Base-by-base conservation (phyloP, 2,797 vertebrate species). In the Cyclura pinguis region DNA sequence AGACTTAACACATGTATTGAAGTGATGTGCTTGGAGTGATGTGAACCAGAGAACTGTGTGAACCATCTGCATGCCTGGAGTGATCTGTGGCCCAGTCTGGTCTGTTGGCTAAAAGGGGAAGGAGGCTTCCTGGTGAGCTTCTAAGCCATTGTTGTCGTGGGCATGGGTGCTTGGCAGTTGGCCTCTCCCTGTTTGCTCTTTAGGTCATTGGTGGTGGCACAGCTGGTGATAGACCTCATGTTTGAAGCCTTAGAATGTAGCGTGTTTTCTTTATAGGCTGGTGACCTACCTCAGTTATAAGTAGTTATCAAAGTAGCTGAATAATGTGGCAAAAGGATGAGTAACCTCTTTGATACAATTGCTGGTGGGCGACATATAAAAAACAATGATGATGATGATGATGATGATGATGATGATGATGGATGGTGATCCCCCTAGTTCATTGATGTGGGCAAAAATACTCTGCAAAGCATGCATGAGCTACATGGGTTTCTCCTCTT, bases 221-320 rank as follows among this genome's bases (percentile, higher is more conserved):
- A 20, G 72, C 38, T 50, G 32, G 73, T 42, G 38, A 42, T 80
- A 80, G 88, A 93, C 76, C 76, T 86, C 94, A 89, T 77, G 22
- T 72, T 91, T 89, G 88, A 78, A 92, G 88, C 88, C 88, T 92
- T 90, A 87, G 91, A 87, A 73, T 74, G 50, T 89, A 72, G 80
- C 64, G 14, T 62, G 42, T 85, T 90, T 72, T 42, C 18, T 69
- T 47, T 2, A 76, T 64, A 81, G 87, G 72, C 94, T 94, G 95
- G 96, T 96, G 94, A 97, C 96, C 97, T 98, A 98, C 97, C 98
- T 98, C 97, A 97, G 93, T 93, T 35, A 88, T 93, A 93, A 95
- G 59, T 89, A 94, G 92, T 95, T 47, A 47, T 47, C 95, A 93
- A 94, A 72, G 93, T 87, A 95, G 96, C 98, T 97, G 95, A 18